phyloP scores from a whole-genome alignment of 2,888 invertebrate genomes.

The Tenthredo mesomela region DNA sequence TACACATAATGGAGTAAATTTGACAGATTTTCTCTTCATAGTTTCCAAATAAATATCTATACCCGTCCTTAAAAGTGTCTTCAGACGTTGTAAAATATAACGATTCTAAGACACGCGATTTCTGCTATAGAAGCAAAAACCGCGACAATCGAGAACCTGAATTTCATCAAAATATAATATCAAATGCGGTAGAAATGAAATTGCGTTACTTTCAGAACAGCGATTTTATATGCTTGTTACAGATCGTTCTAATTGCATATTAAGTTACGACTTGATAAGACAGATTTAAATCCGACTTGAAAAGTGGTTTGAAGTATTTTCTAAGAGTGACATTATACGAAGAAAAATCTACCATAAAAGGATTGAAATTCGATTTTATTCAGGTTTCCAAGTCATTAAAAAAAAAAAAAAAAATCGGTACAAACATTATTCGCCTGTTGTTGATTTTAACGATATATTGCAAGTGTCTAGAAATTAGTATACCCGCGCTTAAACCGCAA shows the following conservation, averaged over 20 bases:
- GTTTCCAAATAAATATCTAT: background rate
- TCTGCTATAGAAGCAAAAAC: background rate
- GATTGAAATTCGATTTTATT: background rate
- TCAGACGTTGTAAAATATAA: background rate
- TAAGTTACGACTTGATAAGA: background rate
- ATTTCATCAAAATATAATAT: background rate
- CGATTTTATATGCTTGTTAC: background rate
- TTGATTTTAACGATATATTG: background rate
- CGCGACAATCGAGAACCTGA: background rate
- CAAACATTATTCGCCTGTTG: background rate
- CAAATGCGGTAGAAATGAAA: background rate
- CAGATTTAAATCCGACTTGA: background rate
- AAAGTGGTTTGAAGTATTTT: background rate
- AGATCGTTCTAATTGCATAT: background rate
- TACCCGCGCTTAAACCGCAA: background rate
- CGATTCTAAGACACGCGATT: background rate
- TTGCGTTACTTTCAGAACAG: background rate
- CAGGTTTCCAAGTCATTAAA: background rate
- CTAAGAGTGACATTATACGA: background rate
- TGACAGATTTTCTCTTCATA: background rate
- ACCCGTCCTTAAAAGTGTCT: background rate
- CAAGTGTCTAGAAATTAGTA: slow-evolving; percentile 5
- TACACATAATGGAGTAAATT: background rate
- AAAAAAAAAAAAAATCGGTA: background rate
- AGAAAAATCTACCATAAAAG: background rate